phyloP scores from a whole-genome alignment of 2,113 vertebrate genomes.

The Pterocles gutturalis region DNA sequence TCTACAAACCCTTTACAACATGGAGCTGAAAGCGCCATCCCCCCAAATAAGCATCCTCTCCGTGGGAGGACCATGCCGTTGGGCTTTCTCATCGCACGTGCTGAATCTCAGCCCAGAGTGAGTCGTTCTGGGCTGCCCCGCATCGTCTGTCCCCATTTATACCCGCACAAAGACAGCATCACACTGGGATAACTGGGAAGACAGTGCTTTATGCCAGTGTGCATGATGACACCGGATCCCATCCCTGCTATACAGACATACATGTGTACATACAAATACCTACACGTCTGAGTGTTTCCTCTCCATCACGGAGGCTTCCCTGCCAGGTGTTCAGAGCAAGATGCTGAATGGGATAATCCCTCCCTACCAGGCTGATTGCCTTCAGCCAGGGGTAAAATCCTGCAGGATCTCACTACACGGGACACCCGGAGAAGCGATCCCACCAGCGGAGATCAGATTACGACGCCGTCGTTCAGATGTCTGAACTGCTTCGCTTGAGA shows the following conservation, averaged over 20 bases:
- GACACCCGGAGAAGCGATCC: background rate
- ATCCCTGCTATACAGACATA: background rate
- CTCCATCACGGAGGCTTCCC: background rate
- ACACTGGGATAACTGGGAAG: background rate
- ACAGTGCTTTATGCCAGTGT: background rate
- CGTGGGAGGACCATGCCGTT: rapidly evolving
- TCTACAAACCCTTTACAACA: background rate
- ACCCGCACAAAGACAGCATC: background rate
- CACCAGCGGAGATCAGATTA: background rate
- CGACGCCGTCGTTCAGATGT: rapidly evolving
- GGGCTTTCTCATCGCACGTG: rapidly evolving
- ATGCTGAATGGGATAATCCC: background rate
- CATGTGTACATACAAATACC: rapidly evolving
- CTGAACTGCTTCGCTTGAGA: background rate
- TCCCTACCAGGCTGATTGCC: background rate
- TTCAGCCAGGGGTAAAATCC: background rate
- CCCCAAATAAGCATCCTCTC: background rate
- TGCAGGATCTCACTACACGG: background rate
- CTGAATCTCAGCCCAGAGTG: rapidly evolving
- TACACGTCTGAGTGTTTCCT: rapidly evolving
- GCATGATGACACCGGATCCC: rapidly evolving
- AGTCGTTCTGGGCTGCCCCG: background rate
- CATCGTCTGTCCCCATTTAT: background rate
- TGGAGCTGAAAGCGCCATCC: rapidly evolving
- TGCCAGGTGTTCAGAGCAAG: background rate